Evolutionary conservation across 2,888 invertebrate species (phyloP).

Genomic region (Catocala fraxini): DNA sequence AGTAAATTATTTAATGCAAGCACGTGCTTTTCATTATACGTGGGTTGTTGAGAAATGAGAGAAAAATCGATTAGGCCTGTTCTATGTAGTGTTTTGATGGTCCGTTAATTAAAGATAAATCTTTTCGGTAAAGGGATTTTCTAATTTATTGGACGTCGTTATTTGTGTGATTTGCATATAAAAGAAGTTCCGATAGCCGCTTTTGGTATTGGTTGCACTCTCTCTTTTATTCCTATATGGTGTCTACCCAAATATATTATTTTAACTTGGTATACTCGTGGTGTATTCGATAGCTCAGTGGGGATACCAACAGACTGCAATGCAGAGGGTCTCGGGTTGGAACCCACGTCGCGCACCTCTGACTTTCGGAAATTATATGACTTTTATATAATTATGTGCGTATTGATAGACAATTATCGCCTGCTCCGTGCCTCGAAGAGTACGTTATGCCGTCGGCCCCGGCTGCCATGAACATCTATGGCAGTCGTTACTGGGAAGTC

Average conservation of each 20-base stretch:
- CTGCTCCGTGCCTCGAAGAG: too few species aligned
- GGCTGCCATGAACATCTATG: too few species aligned
- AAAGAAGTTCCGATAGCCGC: conserved; percentile 15
- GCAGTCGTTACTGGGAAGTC: too few species aligned
- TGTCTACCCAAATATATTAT: not conserved
- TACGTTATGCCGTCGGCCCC: too few species aligned
- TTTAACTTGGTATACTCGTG: not conserved
- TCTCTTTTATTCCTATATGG: conserved; percentile 17
- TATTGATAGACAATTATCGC: too few species aligned
- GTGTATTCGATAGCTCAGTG: too few species aligned
- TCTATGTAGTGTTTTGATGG: conserved; percentile 40
- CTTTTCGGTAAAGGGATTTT: conserved; percentile 25
- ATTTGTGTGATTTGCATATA: conserved; percentile 31
- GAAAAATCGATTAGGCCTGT: conserved; percentile 20
- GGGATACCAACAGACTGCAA: too few species aligned
- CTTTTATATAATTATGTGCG: too few species aligned
- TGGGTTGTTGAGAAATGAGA: not conserved
- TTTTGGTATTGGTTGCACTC: conserved; percentile 2
- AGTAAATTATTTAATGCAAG: conserved; percentile 11
- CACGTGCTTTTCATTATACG: conserved; percentile 10
- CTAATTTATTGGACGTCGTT: conserved; percentile 33
- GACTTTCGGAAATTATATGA: too few species aligned
- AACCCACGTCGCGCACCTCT: too few species aligned
- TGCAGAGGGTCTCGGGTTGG: too few species aligned
- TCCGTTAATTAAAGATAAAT: conserved; percentile 31